Percentiles rank a stretch among this genome's conserved stretches.
Conservation (phyloP, 1,140 invertebrate species). For the Drosophila erecta region DNA sequence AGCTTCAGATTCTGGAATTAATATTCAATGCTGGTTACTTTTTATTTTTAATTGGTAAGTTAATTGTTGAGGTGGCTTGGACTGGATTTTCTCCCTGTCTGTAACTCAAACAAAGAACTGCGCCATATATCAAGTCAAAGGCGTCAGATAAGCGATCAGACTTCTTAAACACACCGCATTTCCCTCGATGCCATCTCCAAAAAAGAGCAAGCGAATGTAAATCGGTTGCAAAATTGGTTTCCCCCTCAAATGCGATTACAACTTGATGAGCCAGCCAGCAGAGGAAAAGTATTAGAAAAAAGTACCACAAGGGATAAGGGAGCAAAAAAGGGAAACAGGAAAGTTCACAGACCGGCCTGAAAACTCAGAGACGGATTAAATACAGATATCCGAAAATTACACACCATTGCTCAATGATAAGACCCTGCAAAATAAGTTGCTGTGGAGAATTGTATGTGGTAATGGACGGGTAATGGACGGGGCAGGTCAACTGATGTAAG, state of each 20-base stretch:
- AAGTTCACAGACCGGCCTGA: background rate
- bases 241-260: constrained; percentile 68
- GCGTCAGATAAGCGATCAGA: constrained; percentile 73
- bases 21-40: no score
- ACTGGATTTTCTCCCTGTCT: constrained; percentile 23
- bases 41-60: no score
- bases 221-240: constrained; percentile 76
- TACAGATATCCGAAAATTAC: constrained; percentile 13
- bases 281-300: constrained; percentile 7
- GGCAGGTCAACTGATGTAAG: no score
- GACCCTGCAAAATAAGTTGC: background rate
- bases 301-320: background rate
- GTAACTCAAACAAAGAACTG: constrained; percentile 47
- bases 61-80: no score
- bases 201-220: constrained; percentile 66
- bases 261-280: constrained; percentile 62
- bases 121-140: constrained; percentile 77
- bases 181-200: background rate
- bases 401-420: constrained; percentile 11
- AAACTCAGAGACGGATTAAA: constrained; percentile 5
- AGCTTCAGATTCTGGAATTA: no score
- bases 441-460: no score
- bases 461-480: no score
- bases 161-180: constrained; percentile 6
- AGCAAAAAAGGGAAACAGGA: background rate